A percentile compares a stretch with the other conserved stretches of the same genome.
phyloP scores from a whole-genome alignment of 2,113 vertebrate genomes.

The Proterorhinus semilunaris region DNA sequence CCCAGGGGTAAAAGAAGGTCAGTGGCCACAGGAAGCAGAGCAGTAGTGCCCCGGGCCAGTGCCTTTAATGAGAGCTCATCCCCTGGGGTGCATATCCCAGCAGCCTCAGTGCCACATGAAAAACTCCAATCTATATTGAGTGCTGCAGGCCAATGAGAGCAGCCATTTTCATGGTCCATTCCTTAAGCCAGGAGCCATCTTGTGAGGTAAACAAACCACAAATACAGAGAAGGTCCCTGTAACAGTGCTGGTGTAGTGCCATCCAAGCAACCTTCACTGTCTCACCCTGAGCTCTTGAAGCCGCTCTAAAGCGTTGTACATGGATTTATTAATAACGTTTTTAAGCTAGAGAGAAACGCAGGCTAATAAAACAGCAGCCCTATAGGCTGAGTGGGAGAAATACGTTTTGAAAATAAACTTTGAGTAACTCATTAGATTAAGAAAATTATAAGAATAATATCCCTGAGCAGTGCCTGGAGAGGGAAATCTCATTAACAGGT shows the following conservation, averaged over 20 bases:
- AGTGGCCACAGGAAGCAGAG: constrained; percentile 88
- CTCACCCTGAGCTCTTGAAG: constrained; percentile 8
- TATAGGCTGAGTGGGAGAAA: constrained; percentile 51
- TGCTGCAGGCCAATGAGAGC: constrained; percentile 62
- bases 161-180: constrained; percentile 76
- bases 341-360: constrained; percentile 13
- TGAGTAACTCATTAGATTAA: constrained; percentile 73
- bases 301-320: constrained; percentile 34
- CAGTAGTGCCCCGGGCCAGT: constrained; percentile 76
- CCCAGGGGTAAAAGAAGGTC: constrained; percentile 88
- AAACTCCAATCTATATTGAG: constrained; percentile 72
- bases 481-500: constrained; percentile 78
- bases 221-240: constrained; percentile 58
- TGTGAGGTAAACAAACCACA: constrained; percentile 71
- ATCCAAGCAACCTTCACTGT: constrained; percentile 19
- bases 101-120: constrained; percentile 72
- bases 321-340: constrained; percentile 54
- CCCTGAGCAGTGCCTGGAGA: constrained; percentile 61
- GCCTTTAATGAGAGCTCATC: constrained; percentile 88
- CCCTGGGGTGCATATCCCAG: constrained; percentile 74
- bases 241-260: constrained; percentile 25
- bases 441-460: constrained; percentile 75
- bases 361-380: constrained; percentile 45
- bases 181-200: constrained; percentile 72
- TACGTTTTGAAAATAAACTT: constrained; percentile 66